Conservation (phyloP, 2,888 invertebrate species). For the Drosophila birchii region DNA sequence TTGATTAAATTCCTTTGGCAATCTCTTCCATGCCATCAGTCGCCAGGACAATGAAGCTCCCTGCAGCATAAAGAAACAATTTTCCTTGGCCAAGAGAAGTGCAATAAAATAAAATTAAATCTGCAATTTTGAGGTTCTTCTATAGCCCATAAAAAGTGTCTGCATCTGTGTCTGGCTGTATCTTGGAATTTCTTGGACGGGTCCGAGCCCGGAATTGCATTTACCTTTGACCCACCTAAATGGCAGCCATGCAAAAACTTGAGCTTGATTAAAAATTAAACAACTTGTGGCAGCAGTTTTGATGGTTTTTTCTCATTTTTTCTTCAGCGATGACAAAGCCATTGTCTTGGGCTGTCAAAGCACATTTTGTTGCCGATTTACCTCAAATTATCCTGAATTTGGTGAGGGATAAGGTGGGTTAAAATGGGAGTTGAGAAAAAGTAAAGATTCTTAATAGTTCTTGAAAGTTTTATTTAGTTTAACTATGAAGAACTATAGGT, state of each 20-base stretch:
- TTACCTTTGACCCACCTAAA: slow-evolving; percentile 74
- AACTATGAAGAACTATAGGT: no score
- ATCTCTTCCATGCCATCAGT: slow-evolving; percentile 22
- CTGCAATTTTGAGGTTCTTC: slow-evolving; percentile 82
- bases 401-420: background rate
- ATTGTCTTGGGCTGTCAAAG: slow-evolving; percentile 56
- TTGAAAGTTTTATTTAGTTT: background rate
- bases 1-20: slow-evolving; percentile 36
- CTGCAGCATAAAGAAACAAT: slow-evolving; percentile 76
- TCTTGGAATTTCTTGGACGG: slow-evolving; percentile 19
- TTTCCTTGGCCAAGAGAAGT: slow-evolving; percentile 61
- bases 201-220: slow-evolving; percentile 50
- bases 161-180: slow-evolving; percentile 66
- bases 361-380: slow-evolving; percentile 66
- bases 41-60: slow-evolving; percentile 18
- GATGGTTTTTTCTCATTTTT: background rate
- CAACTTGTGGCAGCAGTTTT: slow-evolving; percentile 47
- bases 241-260: slow-evolving; percentile 65
- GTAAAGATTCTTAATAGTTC: background rate
- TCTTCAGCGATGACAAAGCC: slow-evolving; percentile 14
- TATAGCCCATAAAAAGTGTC: slow-evolving; percentile 83
- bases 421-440: background rate
- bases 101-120: slow-evolving; percentile 84
- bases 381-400: slow-evolving; percentile 85
- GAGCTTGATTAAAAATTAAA: slow-evolving; percentile 72